phyloP scores from a whole-genome alignment of 2,113 vertebrate genomes.

The Haemorhous mexicanus region DNA sequence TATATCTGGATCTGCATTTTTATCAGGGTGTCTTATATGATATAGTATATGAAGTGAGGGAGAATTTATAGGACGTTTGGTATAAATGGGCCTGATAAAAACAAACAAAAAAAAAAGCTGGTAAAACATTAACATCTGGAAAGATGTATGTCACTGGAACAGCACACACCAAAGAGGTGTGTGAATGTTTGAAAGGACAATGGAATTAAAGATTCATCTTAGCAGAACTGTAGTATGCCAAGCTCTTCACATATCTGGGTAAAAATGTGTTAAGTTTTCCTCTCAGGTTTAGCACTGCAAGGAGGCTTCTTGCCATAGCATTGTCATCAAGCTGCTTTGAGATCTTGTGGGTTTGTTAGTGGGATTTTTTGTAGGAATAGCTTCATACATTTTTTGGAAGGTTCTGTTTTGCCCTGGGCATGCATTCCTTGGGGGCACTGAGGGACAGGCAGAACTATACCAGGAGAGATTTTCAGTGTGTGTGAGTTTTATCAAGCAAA shows the following conservation, averaged over 20 bases:
- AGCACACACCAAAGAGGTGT: not conserved
- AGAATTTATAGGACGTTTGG: constrained; percentile 66
- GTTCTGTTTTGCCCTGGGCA: not conserved
- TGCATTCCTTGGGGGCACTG: not conserved
- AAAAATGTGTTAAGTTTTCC: not conserved
- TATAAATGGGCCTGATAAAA: constrained; percentile 66
- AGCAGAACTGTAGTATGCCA: not conserved
- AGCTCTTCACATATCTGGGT: not conserved
- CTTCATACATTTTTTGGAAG: not conserved
- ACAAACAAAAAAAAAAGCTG: constrained; percentile 28
- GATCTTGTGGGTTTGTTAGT: not conserved
- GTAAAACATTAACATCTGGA: constrained; percentile 75
- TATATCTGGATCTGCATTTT: constrained; percentile 57
- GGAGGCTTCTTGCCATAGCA: not conserved
- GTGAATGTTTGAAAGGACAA: not conserved
- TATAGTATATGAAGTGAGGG: constrained; percentile 49
- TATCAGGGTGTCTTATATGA: constrained; percentile 43
- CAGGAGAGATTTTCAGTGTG: rapidly evolving
- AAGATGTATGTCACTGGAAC: constrained; percentile 61
- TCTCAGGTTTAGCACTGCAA: not conserved
- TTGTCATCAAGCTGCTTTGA: not conserved
- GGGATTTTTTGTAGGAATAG: not conserved
- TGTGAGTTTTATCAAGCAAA: not conserved
- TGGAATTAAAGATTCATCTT: not conserved
- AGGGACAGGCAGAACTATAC: not conserved